Base-by-base conservation (phyloP, 2,797 vertebrate species). In the Meda fulgida region DNA sequence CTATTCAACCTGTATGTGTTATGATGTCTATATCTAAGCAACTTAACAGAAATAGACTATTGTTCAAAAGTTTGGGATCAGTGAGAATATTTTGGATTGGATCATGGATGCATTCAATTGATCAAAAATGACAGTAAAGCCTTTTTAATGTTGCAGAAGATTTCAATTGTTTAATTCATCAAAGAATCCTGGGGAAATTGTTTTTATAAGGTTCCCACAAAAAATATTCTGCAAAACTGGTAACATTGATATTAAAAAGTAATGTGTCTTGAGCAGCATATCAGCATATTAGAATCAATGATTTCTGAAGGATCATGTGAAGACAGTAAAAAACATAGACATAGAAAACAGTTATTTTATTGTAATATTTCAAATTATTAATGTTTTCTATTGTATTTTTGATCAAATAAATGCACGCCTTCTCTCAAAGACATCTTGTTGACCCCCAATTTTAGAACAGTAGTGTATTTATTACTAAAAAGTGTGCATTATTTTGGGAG, bases 1-100 rank as follows among this genome's bases (percentile, higher is more conserved):
- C 16, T 40, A 63, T 78, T 71, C 67, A 73, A 80, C 77, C 69
- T 53, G 69, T 85, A 77, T 79, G 51, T 60, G 66, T 40, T 79
- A 21, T 73, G 66, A 65, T 51, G 10, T 85, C 40, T 73, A 1
- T 85, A 66, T 79, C 18, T 40, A 55, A 55, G 55, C 5, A 38
- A n/a, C 14, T 21, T 7, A 29, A 48, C n/a, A 75, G 36, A 43
- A 77, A 23, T 53, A 21, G 19, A 23, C 19, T 46, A 31, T 9
- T 48, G 10, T 46, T 80, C 29, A 67, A 34, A 43, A 34, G 60
- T 67, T 48, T 11, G n/a, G 31, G 7, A 23, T 26, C 31, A 38
- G 51, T n/a, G 14, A n/a, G 51, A 13, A 1, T 31, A 31, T 23
- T 7, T 67, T 2, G 18, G n/a, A 4, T 43, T 26, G n/a, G 6